Percentiles rank a stretch among this genome's conserved stretches.
Evolutionary conservation across 64 coral and sea anemone species (phyloP).

Genomic region (Pocillopora damicornis): DNA sequence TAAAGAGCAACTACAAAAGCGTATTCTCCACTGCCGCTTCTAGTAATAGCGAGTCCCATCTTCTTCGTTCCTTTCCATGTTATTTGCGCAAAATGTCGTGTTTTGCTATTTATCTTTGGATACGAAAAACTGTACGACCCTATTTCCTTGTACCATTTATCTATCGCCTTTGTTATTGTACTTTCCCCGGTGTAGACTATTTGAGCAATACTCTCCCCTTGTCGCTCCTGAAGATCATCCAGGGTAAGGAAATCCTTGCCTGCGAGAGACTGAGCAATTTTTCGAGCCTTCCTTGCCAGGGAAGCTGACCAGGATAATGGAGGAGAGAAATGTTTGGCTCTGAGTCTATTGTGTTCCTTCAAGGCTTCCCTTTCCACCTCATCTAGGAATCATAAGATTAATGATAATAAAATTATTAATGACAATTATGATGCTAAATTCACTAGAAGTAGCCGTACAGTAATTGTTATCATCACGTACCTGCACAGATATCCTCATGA

Average conservation of each 20-base stretch:
- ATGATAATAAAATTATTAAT: not conserved
- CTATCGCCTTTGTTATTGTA: slow-evolving; percentile 43
- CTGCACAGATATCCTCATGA: slow-evolving; percentile 37
- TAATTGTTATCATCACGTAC: slow-evolving; percentile 1
- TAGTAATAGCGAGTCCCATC: slow-evolving; percentile 59
- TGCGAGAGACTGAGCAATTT: slow-evolving; percentile 60
- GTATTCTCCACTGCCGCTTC: slow-evolving; percentile 66
- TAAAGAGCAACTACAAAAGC: slow-evolving; percentile 83
- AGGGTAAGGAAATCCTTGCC: slow-evolving; percentile 53
- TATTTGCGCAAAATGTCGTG: slow-evolving; percentile 86
- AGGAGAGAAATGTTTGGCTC: slow-evolving; percentile 58
- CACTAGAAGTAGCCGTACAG: not conserved
- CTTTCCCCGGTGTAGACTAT: slow-evolving; percentile 11
- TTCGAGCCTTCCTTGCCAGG: slow-evolving; percentile 60
- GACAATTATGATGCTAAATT: not conserved
- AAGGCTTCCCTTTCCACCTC: slow-evolving; percentile 49
- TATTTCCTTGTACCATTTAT: slow-evolving; percentile 78
- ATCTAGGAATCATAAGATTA: slow-evolving; percentile 30
- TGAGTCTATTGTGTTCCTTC: slow-evolving; percentile 65
- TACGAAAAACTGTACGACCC: slow-evolving; percentile 84
- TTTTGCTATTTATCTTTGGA: slow-evolving; percentile 53
- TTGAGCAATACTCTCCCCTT: slow-evolving; percentile 77
- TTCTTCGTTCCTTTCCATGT: slow-evolving; percentile 72
- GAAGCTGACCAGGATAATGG: slow-evolving; percentile 66
- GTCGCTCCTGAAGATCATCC: slow-evolving; percentile 68